Evolutionary conservation across 2,113 vertebrate species (phyloP).

Genomic region (Sardina pilchardus): DNA sequence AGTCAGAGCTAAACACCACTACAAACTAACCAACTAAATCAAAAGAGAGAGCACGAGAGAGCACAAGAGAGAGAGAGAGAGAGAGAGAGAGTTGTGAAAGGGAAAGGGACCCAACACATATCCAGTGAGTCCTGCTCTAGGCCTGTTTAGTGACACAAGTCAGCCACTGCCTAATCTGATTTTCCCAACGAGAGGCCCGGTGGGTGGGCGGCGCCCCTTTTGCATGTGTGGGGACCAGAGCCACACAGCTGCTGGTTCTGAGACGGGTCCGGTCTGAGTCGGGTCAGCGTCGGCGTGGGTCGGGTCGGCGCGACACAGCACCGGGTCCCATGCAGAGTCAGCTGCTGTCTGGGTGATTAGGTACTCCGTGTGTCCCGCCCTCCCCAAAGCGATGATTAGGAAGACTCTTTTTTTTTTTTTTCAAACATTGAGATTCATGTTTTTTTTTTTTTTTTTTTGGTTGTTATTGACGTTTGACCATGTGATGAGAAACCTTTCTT

Average conservation of each 20-base stretch:
- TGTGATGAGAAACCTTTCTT: constrained; percentile 8
- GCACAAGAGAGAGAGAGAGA: not conserved
- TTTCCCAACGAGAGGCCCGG: not conserved
- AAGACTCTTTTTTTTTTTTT: not conserved
- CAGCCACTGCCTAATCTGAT: not conserved
- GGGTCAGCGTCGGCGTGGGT: too few species aligned
- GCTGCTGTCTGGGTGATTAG: not conserved
- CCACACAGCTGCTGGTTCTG: not conserved
- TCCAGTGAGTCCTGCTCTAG: not conserved
- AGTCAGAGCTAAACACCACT: constrained; percentile 53
- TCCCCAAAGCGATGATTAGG: constrained; percentile 58
- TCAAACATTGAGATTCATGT: constrained; percentile 17
- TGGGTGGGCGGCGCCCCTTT: not conserved
- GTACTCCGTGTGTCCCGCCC: not conserved
- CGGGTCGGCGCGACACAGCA: not conserved
- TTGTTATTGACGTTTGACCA: constrained; percentile 10
- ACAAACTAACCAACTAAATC: constrained; percentile 52
- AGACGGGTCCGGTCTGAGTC: not conserved
- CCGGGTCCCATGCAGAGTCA: constrained; percentile 49
- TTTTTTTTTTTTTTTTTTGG: constrained; percentile 34
- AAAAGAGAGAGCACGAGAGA: not conserved
- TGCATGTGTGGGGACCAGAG: not conserved
- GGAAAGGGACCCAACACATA: not conserved
- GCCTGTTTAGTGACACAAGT: not conserved
- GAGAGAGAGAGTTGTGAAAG: not conserved